These are phyloP conservation scores for Trematocara marginatum DNA, from an alignment of 2,113 vertebrate species.

Conservation along the genomic window DNA sequence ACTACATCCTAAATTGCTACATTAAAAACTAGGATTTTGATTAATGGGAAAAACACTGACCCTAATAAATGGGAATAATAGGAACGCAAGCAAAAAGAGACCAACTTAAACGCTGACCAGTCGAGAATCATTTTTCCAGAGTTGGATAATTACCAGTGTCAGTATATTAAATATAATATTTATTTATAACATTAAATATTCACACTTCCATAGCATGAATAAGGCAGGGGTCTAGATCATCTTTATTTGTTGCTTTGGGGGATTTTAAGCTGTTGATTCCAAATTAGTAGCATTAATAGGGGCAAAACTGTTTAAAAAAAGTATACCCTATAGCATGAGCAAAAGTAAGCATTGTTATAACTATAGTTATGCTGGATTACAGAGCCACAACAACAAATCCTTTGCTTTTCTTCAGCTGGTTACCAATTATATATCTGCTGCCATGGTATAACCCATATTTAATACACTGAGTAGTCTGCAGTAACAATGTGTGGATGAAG, in stretches of 20 bases:
- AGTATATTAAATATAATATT: neutral
- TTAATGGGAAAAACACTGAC: neutral
- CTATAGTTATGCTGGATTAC: neutral
- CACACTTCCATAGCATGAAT: neutral
- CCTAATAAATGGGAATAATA: neutral
- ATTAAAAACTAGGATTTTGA: neutral
- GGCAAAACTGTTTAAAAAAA: neutral
- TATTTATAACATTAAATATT: neutral
- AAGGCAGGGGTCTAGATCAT: neutral
- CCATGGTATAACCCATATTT: conserved; percentile 29
- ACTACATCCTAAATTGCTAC: neutral
- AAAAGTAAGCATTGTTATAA: neutral
- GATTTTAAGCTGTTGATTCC: neutral
- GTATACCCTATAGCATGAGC: neutral
- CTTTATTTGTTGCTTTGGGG: neutral
- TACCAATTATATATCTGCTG: neutral
- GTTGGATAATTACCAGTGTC: neutral
- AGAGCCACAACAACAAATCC: neutral
- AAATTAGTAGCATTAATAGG: neutral
- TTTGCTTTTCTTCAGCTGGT: neutral
- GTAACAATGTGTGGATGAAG: neutral
- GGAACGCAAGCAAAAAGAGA: neutral
- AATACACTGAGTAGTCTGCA: neutral
- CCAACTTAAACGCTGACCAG: neutral
- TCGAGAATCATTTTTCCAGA: neutral